Conservation (phyloP, 2,113 vertebrate genomes). For the Mesoclemmys tuberculata region DNA sequence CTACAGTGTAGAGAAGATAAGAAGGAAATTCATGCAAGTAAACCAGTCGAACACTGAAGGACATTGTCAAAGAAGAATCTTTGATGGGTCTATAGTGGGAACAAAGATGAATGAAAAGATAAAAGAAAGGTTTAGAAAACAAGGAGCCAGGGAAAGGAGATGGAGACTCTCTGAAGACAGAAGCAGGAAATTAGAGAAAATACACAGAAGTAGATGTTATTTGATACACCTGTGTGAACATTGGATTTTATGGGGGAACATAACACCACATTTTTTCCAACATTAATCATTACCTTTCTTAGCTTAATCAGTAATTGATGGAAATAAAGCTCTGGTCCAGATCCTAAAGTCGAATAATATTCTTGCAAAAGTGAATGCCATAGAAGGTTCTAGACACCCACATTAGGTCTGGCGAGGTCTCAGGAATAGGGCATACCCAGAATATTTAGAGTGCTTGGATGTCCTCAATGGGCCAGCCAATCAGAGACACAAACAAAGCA, state of each 20-base stretch:
- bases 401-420: background rate
- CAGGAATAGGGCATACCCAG: slow-evolving; percentile 44
- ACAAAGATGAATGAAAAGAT: background rate
- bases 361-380: slow-evolving; percentile 31
- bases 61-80: background rate
- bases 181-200: slow-evolving; percentile 56
- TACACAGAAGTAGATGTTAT: slow-evolving; percentile 61
- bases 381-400: background rate
- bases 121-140: slow-evolving; percentile 25
- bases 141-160: slow-evolving; percentile 38
- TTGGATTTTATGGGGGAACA: too few relatives aligned
- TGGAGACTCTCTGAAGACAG: slow-evolving; percentile 54
- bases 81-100: background rate
- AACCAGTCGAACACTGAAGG: background rate
- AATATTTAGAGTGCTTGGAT: slow-evolving; percentile 40
- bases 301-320: slow-evolving; percentile 71
- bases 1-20: background rate
- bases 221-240: too few relatives aligned
- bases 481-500: slow-evolving; percentile 35
- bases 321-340: slow-evolving; percentile 62
- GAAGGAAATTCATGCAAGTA: background rate
- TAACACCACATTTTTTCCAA: slow-evolving; percentile 53
- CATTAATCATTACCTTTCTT: too few relatives aligned
- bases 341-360: slow-evolving; percentile 41
- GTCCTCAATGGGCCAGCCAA: slow-evolving; percentile 46